phyloP scores from a whole-genome alignment of 1,140 invertebrate species.

The Kradibia gibbosae region DNA sequence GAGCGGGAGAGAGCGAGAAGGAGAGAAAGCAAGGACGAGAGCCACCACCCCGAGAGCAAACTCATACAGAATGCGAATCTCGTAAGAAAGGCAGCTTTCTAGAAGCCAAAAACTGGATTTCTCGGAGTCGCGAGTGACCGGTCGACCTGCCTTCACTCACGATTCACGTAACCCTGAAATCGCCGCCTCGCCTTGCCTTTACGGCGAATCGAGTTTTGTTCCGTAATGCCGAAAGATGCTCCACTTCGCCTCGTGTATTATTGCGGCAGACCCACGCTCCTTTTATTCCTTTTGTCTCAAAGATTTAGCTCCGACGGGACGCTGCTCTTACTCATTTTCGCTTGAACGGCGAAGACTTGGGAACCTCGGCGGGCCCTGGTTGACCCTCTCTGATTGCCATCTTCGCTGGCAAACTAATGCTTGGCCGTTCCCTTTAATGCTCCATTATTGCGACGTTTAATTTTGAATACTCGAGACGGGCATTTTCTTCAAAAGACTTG shows the following conservation, averaged over 20 bases:
- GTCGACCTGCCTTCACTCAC: conserved; percentile 43
- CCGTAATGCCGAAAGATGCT: conserved; percentile 8
- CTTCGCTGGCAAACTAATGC: too few species aligned
- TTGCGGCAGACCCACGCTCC: conserved; percentile 2
- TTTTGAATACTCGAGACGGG: too few species aligned
- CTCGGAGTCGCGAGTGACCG: conserved; percentile 25
- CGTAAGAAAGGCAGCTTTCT: conserved; percentile 60
- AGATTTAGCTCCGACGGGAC: not conserved
- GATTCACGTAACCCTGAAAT: conserved; percentile 47
- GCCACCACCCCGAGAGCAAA: conserved; percentile 60
- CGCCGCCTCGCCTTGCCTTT: conserved; percentile 22
- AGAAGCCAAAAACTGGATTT: conserved; percentile 69
- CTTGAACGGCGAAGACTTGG: not conserved
- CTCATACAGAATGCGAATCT: conserved; percentile 52
- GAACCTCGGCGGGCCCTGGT: too few species aligned
- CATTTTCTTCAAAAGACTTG: too few species aligned
- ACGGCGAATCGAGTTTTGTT: not conserved
- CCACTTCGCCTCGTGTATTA: conserved; percentile 26
- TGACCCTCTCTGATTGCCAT: too few species aligned
- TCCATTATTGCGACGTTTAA: too few species aligned
- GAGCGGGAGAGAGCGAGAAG: conserved; percentile 47
- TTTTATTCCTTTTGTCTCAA: not conserved
- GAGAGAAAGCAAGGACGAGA: conserved; percentile 66
- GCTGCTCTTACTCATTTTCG: not conserved
- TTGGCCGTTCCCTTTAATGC: too few species aligned